phyloP scores from a whole-genome alignment of 2,797 vertebrate genomes.

The Zonotrichia albicollis region DNA sequence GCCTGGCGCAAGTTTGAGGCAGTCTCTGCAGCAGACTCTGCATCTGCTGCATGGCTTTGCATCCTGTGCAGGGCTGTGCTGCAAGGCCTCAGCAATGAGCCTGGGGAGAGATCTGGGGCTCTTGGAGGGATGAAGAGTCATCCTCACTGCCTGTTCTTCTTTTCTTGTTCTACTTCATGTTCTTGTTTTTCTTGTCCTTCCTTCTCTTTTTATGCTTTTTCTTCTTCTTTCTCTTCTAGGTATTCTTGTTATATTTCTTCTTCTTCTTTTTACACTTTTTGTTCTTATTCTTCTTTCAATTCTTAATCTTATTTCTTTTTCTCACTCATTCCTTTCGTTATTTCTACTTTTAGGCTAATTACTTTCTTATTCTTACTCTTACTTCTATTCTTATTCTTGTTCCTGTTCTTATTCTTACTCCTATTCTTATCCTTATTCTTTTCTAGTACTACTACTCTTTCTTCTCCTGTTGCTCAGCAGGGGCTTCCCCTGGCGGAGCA shows the following conservation, averaged over 20 bases:
- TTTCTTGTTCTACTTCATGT: background rate
- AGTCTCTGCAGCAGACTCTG: background rate
- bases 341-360: background rate
- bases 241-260: background rate
- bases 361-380: background rate
- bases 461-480: background rate
- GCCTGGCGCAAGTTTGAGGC: background rate
- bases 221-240: background rate
- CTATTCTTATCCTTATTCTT: too few relatives aligned
- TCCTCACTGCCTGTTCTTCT: background rate
- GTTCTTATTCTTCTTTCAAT: background rate
- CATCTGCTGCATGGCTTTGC: background rate
- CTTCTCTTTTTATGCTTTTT: background rate
- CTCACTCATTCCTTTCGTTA: background rate
- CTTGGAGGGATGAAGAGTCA: fast-evolving
- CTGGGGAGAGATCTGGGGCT: background rate
- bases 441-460: background rate
- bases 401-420: too few relatives aligned
- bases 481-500: too few relatives aligned
- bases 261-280: background rate
- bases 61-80: background rate
- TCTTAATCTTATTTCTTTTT: background rate
- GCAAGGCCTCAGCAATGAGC: background rate
- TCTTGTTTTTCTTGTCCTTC: background rate
- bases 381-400: too few relatives aligned